Percentiles rank a stretch among this genome's conserved stretches.
Evolutionary conservation across 2,113 vertebrate species (phyloP).

Genomic region (Pitta sordida): DNA sequence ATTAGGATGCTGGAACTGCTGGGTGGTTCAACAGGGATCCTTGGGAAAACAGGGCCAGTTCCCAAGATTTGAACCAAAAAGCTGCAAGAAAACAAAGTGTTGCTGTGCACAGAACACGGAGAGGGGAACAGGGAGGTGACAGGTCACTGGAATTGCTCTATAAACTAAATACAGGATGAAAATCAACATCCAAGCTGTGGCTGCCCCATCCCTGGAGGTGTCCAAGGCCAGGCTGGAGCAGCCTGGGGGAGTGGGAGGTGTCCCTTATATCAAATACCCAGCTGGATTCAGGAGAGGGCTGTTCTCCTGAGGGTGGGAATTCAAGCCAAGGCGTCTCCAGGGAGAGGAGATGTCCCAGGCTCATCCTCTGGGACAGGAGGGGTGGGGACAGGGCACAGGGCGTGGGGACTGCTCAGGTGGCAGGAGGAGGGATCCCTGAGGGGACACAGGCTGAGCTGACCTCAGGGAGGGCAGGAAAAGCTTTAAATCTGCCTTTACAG

Average conservation of each 20-base stretch:
- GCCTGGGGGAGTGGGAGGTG: accelerated
- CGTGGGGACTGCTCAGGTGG: accelerated
- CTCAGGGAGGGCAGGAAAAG: not conserved
- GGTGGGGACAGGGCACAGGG: not conserved
- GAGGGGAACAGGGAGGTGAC: not conserved
- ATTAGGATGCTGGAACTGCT: not conserved
- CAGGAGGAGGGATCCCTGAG: not conserved
- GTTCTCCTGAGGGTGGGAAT: not conserved
- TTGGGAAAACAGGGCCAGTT: accelerated
- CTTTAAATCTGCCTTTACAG: not conserved
- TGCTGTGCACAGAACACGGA: accelerated
- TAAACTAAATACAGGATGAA: not conserved
- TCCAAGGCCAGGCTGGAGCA: not conserved
- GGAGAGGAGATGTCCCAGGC: not conserved
- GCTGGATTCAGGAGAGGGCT: not conserved
- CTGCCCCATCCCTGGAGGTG: not conserved
- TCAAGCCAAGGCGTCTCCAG: not conserved
- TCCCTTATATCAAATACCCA: not conserved
- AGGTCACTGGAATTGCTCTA: not conserved
- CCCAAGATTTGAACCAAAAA: not conserved
- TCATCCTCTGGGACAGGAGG: too few relatives aligned
- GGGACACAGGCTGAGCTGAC: accelerated
- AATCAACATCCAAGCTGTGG: not conserved
- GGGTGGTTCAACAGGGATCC: not conserved
- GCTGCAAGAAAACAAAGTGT: accelerated